Evolutionary conservation across 2,888 invertebrate genomes (phyloP).

Genomic region (Tetragnatha montana): DNA sequence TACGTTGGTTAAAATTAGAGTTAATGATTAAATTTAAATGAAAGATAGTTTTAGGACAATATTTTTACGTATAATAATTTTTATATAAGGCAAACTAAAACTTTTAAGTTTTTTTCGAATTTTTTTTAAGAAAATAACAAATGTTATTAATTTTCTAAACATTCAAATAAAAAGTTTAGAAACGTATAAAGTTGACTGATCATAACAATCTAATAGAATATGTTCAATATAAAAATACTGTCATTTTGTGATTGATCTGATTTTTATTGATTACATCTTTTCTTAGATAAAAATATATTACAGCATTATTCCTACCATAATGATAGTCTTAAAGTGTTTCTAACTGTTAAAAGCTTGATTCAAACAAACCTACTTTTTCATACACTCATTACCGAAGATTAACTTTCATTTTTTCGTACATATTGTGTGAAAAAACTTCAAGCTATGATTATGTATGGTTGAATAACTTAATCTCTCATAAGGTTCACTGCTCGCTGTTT

Average conservation of each 20-base stretch:
- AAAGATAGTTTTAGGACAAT: too few species aligned
- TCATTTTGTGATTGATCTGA: neutral
- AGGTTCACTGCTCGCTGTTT: neutral
- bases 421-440: conserved; percentile 7
- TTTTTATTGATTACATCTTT: neutral
- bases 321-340: neutral
- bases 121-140: too few species aligned
- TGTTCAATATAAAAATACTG: neutral
- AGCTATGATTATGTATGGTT: conserved; percentile 1
- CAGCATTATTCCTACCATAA: neutral
- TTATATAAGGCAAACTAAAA: too few species aligned
- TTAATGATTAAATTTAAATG: too few species aligned
- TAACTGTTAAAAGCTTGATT: neutral
- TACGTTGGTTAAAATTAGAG: too few species aligned
- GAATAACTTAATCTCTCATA: neutral
- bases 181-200: too few species aligned
- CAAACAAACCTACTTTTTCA: neutral
- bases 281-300: neutral
- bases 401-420: conserved; percentile 21
- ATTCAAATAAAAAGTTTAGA: too few species aligned
- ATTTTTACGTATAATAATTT: too few species aligned
- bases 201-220: too few species aligned
- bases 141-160: too few species aligned
- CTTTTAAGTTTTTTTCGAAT: too few species aligned
- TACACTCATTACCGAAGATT: conserved; percentile 15